A percentile compares a stretch with the other conserved stretches of the same genome.
Conservation (phyloP, 2,113 vertebrate genomes). For the Xiphophorus maculatus region DNA sequence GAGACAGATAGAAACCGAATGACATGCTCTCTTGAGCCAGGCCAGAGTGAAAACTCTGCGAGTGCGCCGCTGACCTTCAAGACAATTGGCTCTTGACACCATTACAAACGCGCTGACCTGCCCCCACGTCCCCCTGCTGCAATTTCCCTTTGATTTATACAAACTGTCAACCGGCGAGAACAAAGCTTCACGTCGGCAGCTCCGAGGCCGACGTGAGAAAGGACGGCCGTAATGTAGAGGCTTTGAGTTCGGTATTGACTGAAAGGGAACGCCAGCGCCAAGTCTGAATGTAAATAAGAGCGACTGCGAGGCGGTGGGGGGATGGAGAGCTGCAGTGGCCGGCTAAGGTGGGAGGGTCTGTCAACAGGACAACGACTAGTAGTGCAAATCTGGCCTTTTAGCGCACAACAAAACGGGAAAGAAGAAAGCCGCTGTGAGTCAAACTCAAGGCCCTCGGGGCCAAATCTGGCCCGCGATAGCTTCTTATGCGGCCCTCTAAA, state of each 20-base stretch:
- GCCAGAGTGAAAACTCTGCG: conserved; percentile 63
- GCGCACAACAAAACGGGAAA: neutral
- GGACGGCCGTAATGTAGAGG: conserved; percentile 75
- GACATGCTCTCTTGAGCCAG: conserved; percentile 67
- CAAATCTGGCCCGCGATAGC: too few relatives aligned
- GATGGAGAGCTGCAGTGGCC: conserved; percentile 24
- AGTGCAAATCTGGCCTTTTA: neutral
- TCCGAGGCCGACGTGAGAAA: conserved; percentile 68
- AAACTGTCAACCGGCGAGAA: conserved; percentile 60
- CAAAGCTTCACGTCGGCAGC: conserved; percentile 66
- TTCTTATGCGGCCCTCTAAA: too few relatives aligned
- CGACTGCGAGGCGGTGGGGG: conserved; percentile 40
- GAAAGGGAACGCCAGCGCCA: conserved; percentile 69
- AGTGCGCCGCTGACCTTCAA: conserved; percentile 66
- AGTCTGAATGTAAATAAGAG: conserved; percentile 71
- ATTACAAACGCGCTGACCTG: conserved; percentile 70
- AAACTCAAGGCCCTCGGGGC: too few relatives aligned
- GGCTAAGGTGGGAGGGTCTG: neutral
- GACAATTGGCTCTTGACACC: conserved; percentile 73
- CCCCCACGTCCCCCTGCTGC: conserved; percentile 58
- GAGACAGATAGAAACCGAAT: conserved; percentile 67
- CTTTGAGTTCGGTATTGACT: conserved; percentile 61
- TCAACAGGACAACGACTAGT: neutral
- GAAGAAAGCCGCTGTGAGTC: neutral
- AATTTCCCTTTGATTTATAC: conserved; percentile 75